Evolutionary conservation across 1,140 invertebrate genomes (phyloP).

Genomic region (Drosophila lacertosa): DNA sequence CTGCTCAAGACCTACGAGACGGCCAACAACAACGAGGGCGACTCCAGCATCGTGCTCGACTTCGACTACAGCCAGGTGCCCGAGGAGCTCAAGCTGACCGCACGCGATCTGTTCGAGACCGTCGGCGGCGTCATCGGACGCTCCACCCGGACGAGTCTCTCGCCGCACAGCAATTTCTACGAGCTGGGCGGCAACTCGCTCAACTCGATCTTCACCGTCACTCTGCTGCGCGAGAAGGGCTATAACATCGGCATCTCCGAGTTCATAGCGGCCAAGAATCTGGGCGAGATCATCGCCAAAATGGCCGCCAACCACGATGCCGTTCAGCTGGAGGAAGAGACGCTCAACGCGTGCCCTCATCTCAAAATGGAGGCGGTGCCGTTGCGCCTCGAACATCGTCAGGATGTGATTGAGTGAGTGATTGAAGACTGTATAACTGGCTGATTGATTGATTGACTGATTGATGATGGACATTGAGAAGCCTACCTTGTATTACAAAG

Average conservation of each 20-base stretch:
- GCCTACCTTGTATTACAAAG: too few relatives aligned
- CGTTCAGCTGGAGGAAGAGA: conserved; percentile 66
- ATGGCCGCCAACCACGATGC: conserved; percentile 82
- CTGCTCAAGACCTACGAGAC: conserved; percentile 90
- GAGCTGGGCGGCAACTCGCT: conserved; percentile 93
- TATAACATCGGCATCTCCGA: conserved; percentile 91
- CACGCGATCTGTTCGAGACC: conserved; percentile 89
- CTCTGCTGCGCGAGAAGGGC: conserved; percentile 90
- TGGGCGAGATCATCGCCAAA: conserved; percentile 88
- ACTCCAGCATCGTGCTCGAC: conserved; percentile 83
- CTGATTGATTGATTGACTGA: too few relatives aligned
- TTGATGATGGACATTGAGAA: too few relatives aligned
- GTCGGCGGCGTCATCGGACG: conserved; percentile 88
- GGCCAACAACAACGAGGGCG: conserved; percentile 86
- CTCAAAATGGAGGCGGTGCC: conserved; percentile 85
- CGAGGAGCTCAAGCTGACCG: conserved; percentile 86
- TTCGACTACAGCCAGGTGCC: conserved; percentile 87
- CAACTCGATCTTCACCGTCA: conserved; percentile 93
- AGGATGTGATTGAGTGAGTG: conserved; percentile 86
- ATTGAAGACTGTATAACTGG: too few relatives aligned
- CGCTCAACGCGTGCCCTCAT: conserved; percentile 67
- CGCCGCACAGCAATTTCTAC: conserved; percentile 90
- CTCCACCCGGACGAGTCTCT: conserved; percentile 86
- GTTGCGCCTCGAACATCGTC: conserved; percentile 87
- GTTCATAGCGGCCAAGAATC: conserved; percentile 89